These are phyloP conservation scores for Epirrhoe alternata DNA, from an alignment of 2,888 invertebrate genomes.

Conservation along the genomic window DNA sequence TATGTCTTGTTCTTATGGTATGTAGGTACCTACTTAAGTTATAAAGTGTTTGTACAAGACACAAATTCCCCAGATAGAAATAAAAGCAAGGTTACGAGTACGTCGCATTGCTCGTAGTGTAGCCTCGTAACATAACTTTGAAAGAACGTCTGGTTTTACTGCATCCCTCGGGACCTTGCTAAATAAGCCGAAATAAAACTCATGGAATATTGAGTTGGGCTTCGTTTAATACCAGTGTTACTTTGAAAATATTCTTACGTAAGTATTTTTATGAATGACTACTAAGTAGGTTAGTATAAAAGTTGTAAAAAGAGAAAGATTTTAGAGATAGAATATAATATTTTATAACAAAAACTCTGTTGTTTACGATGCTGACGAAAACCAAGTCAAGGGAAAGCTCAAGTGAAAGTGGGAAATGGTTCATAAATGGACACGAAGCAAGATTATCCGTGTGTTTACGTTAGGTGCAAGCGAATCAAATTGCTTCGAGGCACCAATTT, in stretches of 20 bases:
- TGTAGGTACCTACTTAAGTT: slow-evolving; percentile 11
- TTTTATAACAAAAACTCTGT: slow-evolving; percentile 3
- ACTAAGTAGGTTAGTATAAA: neutral
- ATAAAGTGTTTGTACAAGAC: slow-evolving; percentile 30
- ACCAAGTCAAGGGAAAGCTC: slow-evolving; percentile 42
- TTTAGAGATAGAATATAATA: neutral
- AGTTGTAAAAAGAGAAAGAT: neutral
- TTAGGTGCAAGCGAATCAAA: slow-evolving; percentile 49
- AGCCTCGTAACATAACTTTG: slow-evolving; percentile 41
- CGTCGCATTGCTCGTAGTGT: slow-evolving; percentile 41
- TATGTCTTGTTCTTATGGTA: neutral
- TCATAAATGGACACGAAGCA: slow-evolving; percentile 55
- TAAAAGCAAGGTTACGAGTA: slow-evolving; percentile 41
- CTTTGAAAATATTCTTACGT: neutral
- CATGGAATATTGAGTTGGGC: slow-evolving; percentile 25
- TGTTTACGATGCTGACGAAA: slow-evolving; percentile 18
- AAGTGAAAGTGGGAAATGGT: slow-evolving; percentile 64
- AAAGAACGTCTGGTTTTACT: slow-evolving; percentile 43
- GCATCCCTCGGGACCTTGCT: slow-evolving; percentile 37
- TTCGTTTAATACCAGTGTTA: slow-evolving; percentile 10
- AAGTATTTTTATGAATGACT: neutral
- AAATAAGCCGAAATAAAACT: slow-evolving; percentile 41
- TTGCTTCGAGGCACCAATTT: slow-evolving; percentile 64
- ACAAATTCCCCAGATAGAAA: slow-evolving; percentile 38
- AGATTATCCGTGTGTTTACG: slow-evolving; percentile 54